phyloP scores from a whole-genome alignment of 2,888 invertebrate species.

The Galerucella pusilla region DNA sequence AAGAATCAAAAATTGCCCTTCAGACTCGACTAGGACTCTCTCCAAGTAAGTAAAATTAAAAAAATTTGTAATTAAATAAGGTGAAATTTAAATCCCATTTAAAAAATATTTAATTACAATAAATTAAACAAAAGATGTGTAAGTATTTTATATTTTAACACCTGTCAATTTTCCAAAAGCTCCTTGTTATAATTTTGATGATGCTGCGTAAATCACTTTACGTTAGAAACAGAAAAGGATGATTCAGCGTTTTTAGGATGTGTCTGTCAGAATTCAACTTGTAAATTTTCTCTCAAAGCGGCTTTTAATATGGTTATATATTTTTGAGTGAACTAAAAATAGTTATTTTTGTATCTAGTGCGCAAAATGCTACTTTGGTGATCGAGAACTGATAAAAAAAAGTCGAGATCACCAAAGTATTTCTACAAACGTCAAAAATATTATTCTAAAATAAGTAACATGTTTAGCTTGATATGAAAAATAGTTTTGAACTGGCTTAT shows the following conservation, averaged over 20 bases:
- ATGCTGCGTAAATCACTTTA: conserved; percentile 18
- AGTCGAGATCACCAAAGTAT: too few relatives aligned
- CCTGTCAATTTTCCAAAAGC: background rate
- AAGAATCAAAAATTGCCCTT: conserved; percentile 65
- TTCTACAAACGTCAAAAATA: too few relatives aligned
- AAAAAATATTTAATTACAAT: background rate
- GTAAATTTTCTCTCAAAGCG: background rate
- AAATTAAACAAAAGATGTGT: background rate
- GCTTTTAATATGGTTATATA: background rate
- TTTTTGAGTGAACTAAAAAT: background rate
- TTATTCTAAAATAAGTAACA: too few relatives aligned
- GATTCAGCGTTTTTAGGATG: conserved; percentile 60
- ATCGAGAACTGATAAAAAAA: too few relatives aligned
- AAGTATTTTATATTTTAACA: background rate
- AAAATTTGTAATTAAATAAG: conserved; percentile 16
- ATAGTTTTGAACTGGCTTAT: too few relatives aligned
- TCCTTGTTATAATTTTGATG: conserved; percentile 26
- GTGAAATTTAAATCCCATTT: background rate
- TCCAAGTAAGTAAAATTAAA: conserved; percentile 61
- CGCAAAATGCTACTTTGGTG: too few relatives aligned
- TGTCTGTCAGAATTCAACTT: conserved; percentile 53
- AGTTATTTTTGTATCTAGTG: too few relatives aligned
- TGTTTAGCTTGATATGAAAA: too few relatives aligned
- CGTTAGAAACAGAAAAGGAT: conserved; percentile 46
- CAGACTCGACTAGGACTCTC: conserved; percentile 65